A percentile compares a stretch with the other conserved stretches of the same genome.
Conservation (phyloP, 2,113 vertebrate species). For the Mus musculus region GRCm39 chr10:27739501-27740000, state of each 20-base stretch:
- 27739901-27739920: not conserved
- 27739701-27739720: conserved; percentile 19
- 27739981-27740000: not conserved
- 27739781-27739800: not conserved
- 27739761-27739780: not conserved
- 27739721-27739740: not conserved
- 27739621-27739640: not conserved
- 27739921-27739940: conserved; percentile 21
- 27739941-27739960: not conserved
- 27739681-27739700: not conserved
- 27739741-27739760: not conserved
- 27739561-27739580: not conserved
- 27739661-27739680: not conserved
- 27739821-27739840: not conserved
- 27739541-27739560: not conserved
- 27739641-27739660: not conserved
- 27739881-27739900: conserved; percentile 6
- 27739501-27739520: not conserved
- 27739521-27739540: not conserved
- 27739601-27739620: not conserved
- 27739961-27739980: not conserved
- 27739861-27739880: not conserved
- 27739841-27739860: not conserved
- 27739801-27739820: not conserved
- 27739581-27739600: not conserved